Evolutionary conservation across 2,797 vertebrate genomes (phyloP).

Genomic region (Rhinatrema bivittatum): DNA sequence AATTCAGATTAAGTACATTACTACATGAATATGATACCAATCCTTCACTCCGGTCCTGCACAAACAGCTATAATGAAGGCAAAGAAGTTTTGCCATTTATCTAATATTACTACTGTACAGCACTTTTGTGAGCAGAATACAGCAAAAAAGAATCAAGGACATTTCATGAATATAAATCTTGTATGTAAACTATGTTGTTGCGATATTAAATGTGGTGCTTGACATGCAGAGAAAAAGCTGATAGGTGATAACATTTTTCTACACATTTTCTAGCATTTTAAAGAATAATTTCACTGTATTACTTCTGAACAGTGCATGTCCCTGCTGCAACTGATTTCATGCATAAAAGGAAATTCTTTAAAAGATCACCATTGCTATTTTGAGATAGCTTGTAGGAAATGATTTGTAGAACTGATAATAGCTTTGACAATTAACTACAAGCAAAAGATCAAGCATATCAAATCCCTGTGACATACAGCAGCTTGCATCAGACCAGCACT

Average conservation of each 20-base stretch:
- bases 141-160: no score
- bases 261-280: slow-evolving; percentile 18
- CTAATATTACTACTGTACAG: no score
- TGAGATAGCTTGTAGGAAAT: slow-evolving; percentile 10
- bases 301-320: slow-evolving; percentile 16
- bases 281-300: slow-evolving; percentile 22
- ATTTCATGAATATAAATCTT: no score
- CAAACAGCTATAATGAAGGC: no score
- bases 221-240: not conserved
- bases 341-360: slow-evolving; percentile 19
- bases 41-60: no score
- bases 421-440: slow-evolving; percentile 32
- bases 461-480: slow-evolving; percentile 21
- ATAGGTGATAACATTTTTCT: slow-evolving; percentile 13
- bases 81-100: no score
- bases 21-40: no score
- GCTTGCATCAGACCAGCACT: slow-evolving; percentile 12
- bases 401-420: slow-evolving; percentile 22
- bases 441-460: slow-evolving; percentile 31
- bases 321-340: slow-evolving; percentile 27
- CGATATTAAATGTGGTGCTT: not conserved
- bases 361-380: slow-evolving; percentile 23
- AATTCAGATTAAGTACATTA: no score
- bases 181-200: no score
- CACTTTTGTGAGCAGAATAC: no score